These are phyloP conservation scores for Cygnus olor DNA, from an alignment of 2,797 vertebrate genomes.

Conservation along the genomic window DNA sequence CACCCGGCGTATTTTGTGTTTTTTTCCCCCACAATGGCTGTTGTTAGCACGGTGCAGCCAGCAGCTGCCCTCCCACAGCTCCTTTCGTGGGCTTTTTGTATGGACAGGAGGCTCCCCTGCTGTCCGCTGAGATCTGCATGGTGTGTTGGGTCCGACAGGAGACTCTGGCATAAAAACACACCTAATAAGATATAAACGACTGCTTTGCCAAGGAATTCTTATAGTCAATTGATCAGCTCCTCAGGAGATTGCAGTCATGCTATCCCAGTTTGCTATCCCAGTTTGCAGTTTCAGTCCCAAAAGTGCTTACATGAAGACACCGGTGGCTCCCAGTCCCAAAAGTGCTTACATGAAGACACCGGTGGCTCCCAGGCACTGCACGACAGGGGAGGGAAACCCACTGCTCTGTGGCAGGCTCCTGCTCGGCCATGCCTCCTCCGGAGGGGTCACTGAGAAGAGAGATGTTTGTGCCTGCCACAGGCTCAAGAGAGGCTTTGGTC, in stretches of 20 bases:
- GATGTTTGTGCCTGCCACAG: fast-evolving
- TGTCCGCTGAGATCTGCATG: fast-evolving
- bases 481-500: neutral
- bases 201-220: neutral
- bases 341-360: neutral
- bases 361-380: neutral
- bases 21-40: neutral
- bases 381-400: neutral
- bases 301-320: neutral
- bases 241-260: neutral
- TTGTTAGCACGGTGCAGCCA: neutral
- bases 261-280: no score
- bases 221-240: neutral
- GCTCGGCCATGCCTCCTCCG: no score
- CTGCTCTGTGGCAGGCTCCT: neutral
- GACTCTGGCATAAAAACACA: neutral
- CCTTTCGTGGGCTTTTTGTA: neutral
- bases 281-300: neutral
- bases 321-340: neutral
- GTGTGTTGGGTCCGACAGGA: neutral
- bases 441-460: neutral
- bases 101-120: neutral
- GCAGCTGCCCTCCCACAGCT: neutral
- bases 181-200: neutral
- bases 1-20: neutral